These are phyloP conservation scores for Lampris incognitus DNA, from an alignment of 2,113 vertebrate species.

Conservation along the genomic window DNA sequence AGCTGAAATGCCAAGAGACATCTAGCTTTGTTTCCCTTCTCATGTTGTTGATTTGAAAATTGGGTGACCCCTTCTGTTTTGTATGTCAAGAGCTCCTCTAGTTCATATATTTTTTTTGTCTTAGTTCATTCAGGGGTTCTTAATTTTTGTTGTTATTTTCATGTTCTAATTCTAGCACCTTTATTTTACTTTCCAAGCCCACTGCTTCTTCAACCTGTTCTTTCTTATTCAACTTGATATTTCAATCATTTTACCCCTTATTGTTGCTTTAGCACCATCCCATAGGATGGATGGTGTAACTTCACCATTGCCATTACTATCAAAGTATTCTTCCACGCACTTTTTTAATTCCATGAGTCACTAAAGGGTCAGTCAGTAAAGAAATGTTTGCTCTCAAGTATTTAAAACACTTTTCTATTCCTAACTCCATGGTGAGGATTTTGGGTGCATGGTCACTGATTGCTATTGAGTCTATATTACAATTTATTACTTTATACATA, in stretches of 20 bases:
- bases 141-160: background rate
- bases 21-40: background rate
- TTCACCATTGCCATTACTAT: constrained; percentile 5
- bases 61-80: background rate
- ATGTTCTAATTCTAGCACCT: background rate
- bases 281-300: constrained; percentile 4
- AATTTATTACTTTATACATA: no score
- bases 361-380: background rate
- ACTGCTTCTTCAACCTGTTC: background rate
- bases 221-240: background rate
- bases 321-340: constrained; percentile 4
- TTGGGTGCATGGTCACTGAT: no score
- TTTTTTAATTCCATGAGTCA: background rate
- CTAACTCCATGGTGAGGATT: background rate
- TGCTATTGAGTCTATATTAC: no score
- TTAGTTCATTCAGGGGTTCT: background rate
- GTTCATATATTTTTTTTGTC: background rate
- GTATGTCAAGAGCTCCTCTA: constrained; percentile 2
- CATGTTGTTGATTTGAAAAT: background rate
- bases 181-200: background rate
- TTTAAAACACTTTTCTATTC: constrained; percentile 2
- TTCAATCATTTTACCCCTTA: background rate
- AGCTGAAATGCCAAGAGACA: constrained; percentile 19
- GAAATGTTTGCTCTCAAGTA: constrained; percentile 7
- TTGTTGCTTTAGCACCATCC: constrained; percentile 6